Evolutionary conservation across 1,140 invertebrate species (phyloP).

Genomic region (Drosophila pseudoobscura): DNA sequence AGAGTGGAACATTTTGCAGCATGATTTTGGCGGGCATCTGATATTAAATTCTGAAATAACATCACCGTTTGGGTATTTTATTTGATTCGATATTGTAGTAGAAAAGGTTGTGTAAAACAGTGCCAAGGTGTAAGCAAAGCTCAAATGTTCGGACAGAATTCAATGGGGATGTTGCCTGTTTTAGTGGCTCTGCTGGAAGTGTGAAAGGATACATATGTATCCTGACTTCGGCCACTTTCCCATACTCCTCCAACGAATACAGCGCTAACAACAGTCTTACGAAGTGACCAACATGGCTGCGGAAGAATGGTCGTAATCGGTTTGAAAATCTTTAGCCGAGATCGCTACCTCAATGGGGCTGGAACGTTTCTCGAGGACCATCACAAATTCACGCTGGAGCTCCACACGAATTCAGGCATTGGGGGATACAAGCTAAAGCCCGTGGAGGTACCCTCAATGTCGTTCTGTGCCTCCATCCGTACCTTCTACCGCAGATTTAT

Average conservation of each 20-base stretch:
- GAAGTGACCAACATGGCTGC: background rate
- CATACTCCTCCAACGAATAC: background rate
- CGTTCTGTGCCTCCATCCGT: slow-evolving; percentile 20
- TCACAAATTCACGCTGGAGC: slow-evolving; percentile 5
- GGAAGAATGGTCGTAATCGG: slow-evolving; percentile 8
- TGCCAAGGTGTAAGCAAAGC: too few species aligned
- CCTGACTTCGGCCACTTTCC: too few species aligned
- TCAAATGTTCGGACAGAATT: background rate
- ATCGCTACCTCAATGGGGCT: slow-evolving; percentile 42
- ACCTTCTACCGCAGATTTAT: slow-evolving; percentile 32
- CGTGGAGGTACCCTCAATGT: slow-evolving; percentile 17
- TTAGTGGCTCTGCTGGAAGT: background rate
- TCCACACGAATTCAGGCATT: slow-evolving; percentile 31
- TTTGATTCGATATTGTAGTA: too few species aligned
- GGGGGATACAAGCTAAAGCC: slow-evolving; percentile 36
- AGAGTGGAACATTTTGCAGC: too few species aligned
- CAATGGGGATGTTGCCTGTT: background rate
- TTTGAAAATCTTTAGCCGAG: slow-evolving; percentile 29
- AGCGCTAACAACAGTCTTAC: slow-evolving; percentile 5
- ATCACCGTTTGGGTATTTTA: too few species aligned
- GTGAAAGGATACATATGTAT: background rate
- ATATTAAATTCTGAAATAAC: too few species aligned
- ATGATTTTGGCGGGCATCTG: too few species aligned
- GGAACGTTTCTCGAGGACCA: slow-evolving; percentile 14
- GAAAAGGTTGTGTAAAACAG: too few species aligned